Conservation (phyloP, 2,888 invertebrate species). For the Heliconius cydno region DNA sequence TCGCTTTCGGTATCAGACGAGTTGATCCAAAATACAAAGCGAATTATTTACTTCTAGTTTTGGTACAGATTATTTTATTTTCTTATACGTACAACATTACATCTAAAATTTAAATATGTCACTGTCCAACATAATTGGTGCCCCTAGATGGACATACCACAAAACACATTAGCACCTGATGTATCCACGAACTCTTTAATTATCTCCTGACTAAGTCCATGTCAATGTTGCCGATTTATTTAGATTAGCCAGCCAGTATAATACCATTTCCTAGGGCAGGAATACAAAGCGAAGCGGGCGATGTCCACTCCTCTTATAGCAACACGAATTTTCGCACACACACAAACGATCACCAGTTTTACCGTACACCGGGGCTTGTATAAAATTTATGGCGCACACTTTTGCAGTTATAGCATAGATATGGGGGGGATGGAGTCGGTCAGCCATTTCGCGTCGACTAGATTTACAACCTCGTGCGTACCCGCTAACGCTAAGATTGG, state of each 20-base stretch:
- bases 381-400: conserved; percentile 83
- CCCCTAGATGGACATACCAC: conserved; percentile 34
- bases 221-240: conserved; percentile 72
- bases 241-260: conserved; percentile 68
- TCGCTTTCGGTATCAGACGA: conserved; percentile 47
- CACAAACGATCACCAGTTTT: conserved; percentile 66
- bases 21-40: conserved; percentile 33
- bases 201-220: conserved; percentile 64
- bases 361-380: conserved; percentile 78
- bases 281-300: conserved; percentile 76
- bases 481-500: conserved; percentile 75
- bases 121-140: conserved; percentile 3
- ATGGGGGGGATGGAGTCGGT: conserved; percentile 75
- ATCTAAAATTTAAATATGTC: conserved; percentile 15
- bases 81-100: neutral
- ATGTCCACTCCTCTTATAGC: conserved; percentile 75
- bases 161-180: conserved; percentile 41
- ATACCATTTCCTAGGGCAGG: conserved; percentile 60
- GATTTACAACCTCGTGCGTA: conserved; percentile 81
- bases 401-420: conserved; percentile 76
- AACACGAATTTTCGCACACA: conserved; percentile 80
- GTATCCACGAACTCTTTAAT: conserved; percentile 61
- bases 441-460: conserved; percentile 82
- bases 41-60: conserved; percentile 18
- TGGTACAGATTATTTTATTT: neutral